Evolutionary conservation across 2,113 vertebrate species (phyloP).

Genomic region (Emberiza fucata): DNA sequence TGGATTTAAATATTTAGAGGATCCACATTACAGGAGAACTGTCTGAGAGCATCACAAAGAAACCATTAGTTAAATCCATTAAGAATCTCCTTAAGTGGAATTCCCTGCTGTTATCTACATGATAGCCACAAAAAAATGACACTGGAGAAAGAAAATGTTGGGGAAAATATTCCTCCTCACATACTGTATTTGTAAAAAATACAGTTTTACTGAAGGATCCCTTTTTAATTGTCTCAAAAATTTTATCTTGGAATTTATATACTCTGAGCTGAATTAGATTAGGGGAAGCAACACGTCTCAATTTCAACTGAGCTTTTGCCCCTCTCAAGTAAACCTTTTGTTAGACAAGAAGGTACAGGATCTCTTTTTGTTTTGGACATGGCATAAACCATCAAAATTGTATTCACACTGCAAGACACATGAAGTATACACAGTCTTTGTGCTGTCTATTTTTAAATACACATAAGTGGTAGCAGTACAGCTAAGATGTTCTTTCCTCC

Average conservation of each 20-base stretch:
- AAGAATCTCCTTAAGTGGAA: conserved; percentile 65
- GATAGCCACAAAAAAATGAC: conserved; percentile 50
- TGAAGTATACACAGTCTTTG: not conserved
- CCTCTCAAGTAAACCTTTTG: conserved; percentile 1
- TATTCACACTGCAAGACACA: not conserved
- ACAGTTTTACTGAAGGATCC: not conserved
- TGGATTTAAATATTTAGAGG: conserved; percentile 70
- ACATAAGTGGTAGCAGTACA: not conserved
- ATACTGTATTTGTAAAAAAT: not conserved
- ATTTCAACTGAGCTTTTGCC: not conserved
- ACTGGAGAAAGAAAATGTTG: not conserved
- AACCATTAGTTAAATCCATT: conserved; percentile 68
- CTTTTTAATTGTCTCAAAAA: not conserved
- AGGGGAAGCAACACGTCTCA: not conserved
- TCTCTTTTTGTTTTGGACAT: conserved; percentile 8
- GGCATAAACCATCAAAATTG: not conserved
- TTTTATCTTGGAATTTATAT: not conserved
- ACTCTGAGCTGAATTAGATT: not conserved
- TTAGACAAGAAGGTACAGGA: not conserved
- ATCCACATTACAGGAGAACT: conserved; percentile 58
- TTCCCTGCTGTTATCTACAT: conserved; percentile 54
- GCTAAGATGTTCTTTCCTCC: conserved; percentile 19
- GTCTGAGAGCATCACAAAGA: conserved; percentile 64
- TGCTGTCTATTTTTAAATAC: not conserved
- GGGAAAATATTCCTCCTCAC: not conserved